Base-by-base conservation (phyloP, 2,888 invertebrate genomes). In the Polylopha cassiicola region DNA sequence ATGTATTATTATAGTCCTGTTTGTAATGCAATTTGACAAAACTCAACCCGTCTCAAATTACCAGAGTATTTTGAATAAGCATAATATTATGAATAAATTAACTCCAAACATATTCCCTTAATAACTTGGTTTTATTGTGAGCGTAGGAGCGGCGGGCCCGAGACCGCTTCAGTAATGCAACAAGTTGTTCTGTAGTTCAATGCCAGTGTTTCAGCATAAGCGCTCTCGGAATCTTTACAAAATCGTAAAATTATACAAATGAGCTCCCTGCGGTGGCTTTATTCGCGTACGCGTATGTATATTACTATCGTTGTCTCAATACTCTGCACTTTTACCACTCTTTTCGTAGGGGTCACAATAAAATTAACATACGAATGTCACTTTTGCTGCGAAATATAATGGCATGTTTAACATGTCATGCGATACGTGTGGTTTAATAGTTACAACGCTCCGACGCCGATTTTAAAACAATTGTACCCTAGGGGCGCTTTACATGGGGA, bases 171-270 rank as follows among this genome's bases (percentile, higher is more conserved):
- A 23, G 28, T 8, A 7, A 43, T 42, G 47, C 50, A 58, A 55
- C 57, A 51, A 55, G 53, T 53, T 43, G 43, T 48, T 39, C 37
- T 24, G 39, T 22, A 43, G 42, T 37, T 38, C 39, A 36, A 37
- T 42, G 34, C 36, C 39, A 39, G 38, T 42, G 46, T 53, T 44
- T 42, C 47, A 37, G 39, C 33, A 30, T 37, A 46, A 43, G 42
- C 39, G 42, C 43, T 51, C 53, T 50, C 54, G 54, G 44, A 51
- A 58, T 60, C 50, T 51, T 50, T 54, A 48, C 51, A 43, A 51
- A 66, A 77, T 65, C 58, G 54, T 51, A 62, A 65, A 67, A 81
- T 81, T 81, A 82, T 82, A 66, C 80, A 69, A 80, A 79, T 63
- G 65, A 52, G 48, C 52, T 51, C 54, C 55, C 58, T 57, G 73